Evolutionary conservation across 2,797 vertebrate genomes (phyloP).

Genomic region (Ataeniobius toweri): DNA sequence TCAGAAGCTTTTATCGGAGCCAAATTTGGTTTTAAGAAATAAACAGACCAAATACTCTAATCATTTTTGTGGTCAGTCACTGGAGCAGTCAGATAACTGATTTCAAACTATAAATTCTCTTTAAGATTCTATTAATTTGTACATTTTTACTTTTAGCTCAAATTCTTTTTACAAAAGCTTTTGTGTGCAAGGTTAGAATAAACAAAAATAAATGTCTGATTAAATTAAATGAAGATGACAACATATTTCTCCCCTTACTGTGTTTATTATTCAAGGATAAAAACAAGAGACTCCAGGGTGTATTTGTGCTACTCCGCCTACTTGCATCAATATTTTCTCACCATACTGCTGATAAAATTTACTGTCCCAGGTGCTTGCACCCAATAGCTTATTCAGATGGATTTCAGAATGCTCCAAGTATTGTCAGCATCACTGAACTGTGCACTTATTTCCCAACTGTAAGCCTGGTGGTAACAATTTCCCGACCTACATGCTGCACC

Average conservation of each 20-base stretch:
- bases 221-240: neutral
- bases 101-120: neutral
- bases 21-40: slow-evolving; percentile 23
- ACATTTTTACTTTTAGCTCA: too few relatives aligned
- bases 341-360: slow-evolving; percentile 50
- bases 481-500: slow-evolving; percentile 6
- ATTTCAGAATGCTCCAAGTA: slow-evolving; percentile 39
- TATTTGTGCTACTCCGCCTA: slow-evolving; percentile 4
- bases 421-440: slow-evolving; percentile 55
- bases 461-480: slow-evolving; percentile 39
- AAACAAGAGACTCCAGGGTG: neutral
- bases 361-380: slow-evolving; percentile 43
- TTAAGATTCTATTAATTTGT: too few relatives aligned
- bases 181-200: neutral
- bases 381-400: slow-evolving; percentile 56
- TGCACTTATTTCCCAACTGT: slow-evolving; percentile 59
- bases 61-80: neutral
- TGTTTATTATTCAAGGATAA: slow-evolving; percentile 6
- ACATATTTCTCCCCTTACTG: neutral
- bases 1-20: slow-evolving; percentile 56
- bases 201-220: neutral
- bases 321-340: slow-evolving; percentile 25
- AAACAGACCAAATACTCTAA: neutral
- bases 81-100: neutral
- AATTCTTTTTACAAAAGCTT: neutral